phyloP scores from a whole-genome alignment of 2,797 vertebrate species.

The Lepilemur ruficaudatus region DNA sequence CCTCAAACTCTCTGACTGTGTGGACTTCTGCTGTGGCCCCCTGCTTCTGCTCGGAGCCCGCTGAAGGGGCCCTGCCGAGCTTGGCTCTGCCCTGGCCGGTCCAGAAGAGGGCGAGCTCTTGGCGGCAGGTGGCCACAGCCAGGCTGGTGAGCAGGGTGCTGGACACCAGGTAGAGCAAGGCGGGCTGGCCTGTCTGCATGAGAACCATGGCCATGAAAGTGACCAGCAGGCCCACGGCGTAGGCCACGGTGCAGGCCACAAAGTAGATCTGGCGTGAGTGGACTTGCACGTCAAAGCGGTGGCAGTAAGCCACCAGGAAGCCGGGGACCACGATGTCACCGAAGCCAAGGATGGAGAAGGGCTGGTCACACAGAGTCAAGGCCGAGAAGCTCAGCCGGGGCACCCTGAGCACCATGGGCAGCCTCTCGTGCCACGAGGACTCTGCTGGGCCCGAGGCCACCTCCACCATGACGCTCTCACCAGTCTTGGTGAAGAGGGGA shows the following conservation, averaged over 20 bases:
- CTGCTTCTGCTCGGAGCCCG: neutral
- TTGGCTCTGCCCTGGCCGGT: conserved; percentile 88
- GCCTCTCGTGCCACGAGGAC: conserved; percentile 87
- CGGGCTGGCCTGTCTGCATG: conserved; percentile 91
- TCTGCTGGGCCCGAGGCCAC: conserved; percentile 88
- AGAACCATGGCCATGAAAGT: conserved; percentile 90
- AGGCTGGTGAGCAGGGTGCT: conserved; percentile 92
- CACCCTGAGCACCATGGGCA: conserved; percentile 93
- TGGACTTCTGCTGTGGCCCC: rapidly evolving
- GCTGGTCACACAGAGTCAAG: conserved; percentile 86
- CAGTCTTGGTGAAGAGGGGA: conserved; percentile 88
- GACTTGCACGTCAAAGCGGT: conserved; percentile 90
- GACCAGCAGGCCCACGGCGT: conserved; percentile 88
- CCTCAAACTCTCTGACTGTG: neutral
- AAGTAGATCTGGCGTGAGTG: conserved; percentile 89
- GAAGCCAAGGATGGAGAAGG: conserved; percentile 90
- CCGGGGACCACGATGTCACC: conserved; percentile 91
- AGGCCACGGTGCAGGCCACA: conserved; percentile 89
- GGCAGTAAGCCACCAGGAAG: conserved; percentile 89
- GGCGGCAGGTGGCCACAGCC: conserved; percentile 87
- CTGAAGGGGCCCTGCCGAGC: rapidly evolving
- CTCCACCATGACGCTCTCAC: conserved; percentile 90
- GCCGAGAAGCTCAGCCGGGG: conserved; percentile 86
- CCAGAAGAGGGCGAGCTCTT: conserved; percentile 90
- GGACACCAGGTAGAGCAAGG: conserved; percentile 91